Evolutionary conservation across 2,113 vertebrate species (phyloP).

Genomic region (Epinephelus cyanopodus): DNA sequence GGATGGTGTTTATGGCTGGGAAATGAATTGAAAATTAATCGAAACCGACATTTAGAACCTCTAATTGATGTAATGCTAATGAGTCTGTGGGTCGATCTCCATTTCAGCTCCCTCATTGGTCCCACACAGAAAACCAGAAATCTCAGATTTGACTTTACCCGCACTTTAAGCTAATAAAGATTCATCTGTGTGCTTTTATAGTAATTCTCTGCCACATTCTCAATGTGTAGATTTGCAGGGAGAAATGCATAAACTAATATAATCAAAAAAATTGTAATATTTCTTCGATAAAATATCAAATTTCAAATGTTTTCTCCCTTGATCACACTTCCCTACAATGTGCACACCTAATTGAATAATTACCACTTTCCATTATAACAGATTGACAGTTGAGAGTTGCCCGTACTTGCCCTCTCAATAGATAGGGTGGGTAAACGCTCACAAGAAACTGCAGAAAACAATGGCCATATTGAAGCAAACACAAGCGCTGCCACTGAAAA

Average conservation of each 20-base stretch:
- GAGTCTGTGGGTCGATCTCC: no score
- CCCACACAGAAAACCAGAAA: no score
- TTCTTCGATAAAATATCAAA: neutral
- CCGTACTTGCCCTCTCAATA: neutral
- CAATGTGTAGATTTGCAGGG: neutral
- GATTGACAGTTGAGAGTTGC: neutral
- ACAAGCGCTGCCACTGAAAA: neutral
- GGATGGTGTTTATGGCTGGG: no score
- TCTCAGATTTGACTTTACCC: no score
- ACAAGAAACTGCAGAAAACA: slow-evolving; percentile 19
- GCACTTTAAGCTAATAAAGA: neutral
- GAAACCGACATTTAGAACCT: no score
- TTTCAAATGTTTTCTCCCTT: neutral
- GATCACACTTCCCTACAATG: no score
- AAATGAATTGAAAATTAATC: no score
- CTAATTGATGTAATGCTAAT: no score
- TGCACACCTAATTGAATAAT: neutral
- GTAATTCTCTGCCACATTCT: neutral
- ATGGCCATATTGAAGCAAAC: neutral
- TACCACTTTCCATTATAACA: neutral
- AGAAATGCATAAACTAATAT: neutral
- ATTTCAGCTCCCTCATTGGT: no score
- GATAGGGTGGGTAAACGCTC: neutral
- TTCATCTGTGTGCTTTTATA: neutral
- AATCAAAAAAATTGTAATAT: no score